Evolutionary conservation across 1,140 invertebrate species (phyloP), one percentile per base, ranked within the genome.

Genomic region (Papilio xuthus): DNA sequence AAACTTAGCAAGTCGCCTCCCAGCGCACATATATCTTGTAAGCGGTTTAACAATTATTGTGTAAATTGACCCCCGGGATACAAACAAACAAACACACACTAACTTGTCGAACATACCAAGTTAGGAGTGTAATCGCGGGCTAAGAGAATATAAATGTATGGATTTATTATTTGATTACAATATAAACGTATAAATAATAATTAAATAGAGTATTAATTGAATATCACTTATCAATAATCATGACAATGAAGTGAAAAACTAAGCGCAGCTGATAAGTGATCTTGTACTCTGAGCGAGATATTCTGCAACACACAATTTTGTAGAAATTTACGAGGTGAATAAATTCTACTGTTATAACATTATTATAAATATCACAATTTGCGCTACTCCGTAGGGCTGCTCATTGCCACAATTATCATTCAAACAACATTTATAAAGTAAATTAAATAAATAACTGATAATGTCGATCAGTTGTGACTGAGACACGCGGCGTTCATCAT

Each of bases 331-430:
- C 71, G 71, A 73, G 42, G 37, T 15, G 41, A 73, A 73, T 73
- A 47, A 73, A 73, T 73, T 73, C 42, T 44, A 73, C 71, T 73
- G 71, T 37, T 73, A 73, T 28, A 44, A 50, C 71, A 73, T 50
- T 73, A 73, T 73, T 73, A 47, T 73, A 73, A 73, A 73, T 73
- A 73, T 73, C 41, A 18, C 41, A 71, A 71, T 71, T 71, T 71
- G 41, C n/a, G 20, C 37, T 41, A 20, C 20, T 2, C 12, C n/a
- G 7, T 71, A 71, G 69, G 69, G 69, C 37, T 71, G 69, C 41
- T 23, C 6, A 18, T n/a, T 7, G 3, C 3, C 28, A 18, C 28
- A 41, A 15, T 18, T 50, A 50, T 18, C 26, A 26, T 0, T n/a
- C n/a, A n/a, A n/a, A n/a, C n/a, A n/a, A n/a, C 2, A 26, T 60